Percentiles rank a stretch among this genome's conserved stretches.
Conservation (phyloP, 1,140 invertebrate genomes). For the Apolygus lucorum region DNA sequence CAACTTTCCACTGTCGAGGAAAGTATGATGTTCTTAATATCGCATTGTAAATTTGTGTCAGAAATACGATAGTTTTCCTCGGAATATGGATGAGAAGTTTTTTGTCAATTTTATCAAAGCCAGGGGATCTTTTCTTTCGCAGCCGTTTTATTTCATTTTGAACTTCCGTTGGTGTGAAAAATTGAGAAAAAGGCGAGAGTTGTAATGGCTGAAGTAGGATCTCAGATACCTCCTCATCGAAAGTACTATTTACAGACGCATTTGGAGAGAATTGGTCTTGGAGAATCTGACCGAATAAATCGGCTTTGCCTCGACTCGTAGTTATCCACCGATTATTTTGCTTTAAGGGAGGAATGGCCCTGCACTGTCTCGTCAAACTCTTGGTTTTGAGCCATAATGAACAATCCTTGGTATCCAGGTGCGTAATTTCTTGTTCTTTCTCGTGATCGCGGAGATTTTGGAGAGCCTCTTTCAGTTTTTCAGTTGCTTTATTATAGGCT, state of each 20-base stretch:
- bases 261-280: background rate
- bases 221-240: background rate
- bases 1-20: too few relatives aligned
- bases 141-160: background rate
- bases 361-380: background rate
- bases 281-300: background rate
- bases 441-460: background rate
- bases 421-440: background rate
- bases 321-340: background rate
- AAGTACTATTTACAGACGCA: background rate
- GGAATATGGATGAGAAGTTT: background rate
- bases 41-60: background rate
- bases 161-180: slow-evolving; percentile 3
- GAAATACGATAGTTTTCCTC: background rate
- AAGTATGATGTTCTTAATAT: background rate
- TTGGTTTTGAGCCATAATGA: background rate
- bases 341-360: background rate
- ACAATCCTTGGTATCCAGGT: background rate
- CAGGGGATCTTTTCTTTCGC: background rate
- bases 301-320: too few relatives aligned
- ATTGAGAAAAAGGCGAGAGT: background rate
- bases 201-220: background rate
- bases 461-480: background rate
- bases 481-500: slow-evolving; percentile 2
- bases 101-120: background rate